phyloP scores from a whole-genome alignment of 2,888 invertebrate genomes.

The Torymus auratus region DNA sequence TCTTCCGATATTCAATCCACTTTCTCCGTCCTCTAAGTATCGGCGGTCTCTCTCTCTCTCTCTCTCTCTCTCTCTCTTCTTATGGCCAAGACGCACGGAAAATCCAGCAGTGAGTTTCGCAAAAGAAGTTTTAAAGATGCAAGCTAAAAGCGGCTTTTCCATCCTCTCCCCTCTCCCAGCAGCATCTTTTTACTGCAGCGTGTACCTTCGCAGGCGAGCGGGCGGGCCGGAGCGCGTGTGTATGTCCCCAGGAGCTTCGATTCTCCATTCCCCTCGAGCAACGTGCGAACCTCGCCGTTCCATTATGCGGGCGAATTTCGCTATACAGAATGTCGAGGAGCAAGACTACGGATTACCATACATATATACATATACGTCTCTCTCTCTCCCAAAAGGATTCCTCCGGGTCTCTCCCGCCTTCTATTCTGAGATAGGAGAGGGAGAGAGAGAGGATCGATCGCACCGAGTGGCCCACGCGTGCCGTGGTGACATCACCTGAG shows the following conservation, averaged over 20 bases:
- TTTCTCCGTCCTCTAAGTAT: too few species aligned
- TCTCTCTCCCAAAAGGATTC: conserved; percentile 25
- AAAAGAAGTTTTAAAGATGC: conserved; percentile 34
- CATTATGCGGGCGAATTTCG: conserved; percentile 30
- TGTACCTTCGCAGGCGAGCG: too few species aligned
- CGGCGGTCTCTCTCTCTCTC: too few species aligned
- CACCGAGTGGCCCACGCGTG: neutral
- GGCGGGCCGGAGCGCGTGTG: neutral
- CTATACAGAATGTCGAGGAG: neutral
- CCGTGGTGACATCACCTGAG: conserved; percentile 49
- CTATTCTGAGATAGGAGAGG: neutral
- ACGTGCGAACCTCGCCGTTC: conserved; percentile 10
- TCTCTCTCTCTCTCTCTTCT: neutral
- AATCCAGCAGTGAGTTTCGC: neutral
- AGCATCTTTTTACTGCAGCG: too few species aligned
- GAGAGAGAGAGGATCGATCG: conserved; percentile 9
- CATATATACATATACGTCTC: neutral
- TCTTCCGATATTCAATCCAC: too few species aligned
- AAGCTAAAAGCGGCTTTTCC: conserved; percentile 22
- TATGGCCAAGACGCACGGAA: neutral
- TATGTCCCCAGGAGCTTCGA: conserved; percentile 13
- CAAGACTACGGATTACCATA: neutral
- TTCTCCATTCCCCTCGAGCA: conserved; percentile 2
- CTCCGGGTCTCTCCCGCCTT: neutral
- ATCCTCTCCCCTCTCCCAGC: too few species aligned